phyloP scores from a whole-genome alignment of 2,113 vertebrate genomes.

The Calonectris borealis region DNA sequence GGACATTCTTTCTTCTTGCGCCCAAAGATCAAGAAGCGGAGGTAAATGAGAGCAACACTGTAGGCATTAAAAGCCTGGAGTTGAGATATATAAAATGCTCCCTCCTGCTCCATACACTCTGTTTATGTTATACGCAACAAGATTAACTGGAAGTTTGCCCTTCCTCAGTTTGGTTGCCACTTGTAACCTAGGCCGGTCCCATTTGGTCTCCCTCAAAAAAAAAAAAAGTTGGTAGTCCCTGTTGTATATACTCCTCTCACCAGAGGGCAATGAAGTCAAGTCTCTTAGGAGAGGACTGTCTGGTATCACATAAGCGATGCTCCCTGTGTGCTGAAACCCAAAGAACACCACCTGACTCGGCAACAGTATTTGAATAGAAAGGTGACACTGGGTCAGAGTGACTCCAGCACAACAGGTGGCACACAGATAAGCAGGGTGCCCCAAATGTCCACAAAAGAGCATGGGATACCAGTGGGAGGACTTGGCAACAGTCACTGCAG shows the following conservation, averaged over 20 bases:
- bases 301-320: background rate
- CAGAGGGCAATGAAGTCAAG: conserved; percentile 56
- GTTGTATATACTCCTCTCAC: conserved; percentile 31
- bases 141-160: background rate
- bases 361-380: conserved; percentile 9
- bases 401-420: conserved; percentile 42
- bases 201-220: background rate
- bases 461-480: background rate
- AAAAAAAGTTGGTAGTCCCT: background rate
- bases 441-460: background rate
- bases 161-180: background rate
- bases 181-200: background rate
- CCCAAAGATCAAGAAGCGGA: background rate
- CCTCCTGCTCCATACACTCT: background rate
- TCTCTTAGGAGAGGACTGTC: background rate
- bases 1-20: background rate
- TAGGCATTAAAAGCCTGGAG: background rate
- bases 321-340: background rate
- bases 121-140: background rate
- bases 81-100: background rate
- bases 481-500: background rate
- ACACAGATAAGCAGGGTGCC: conserved; percentile 7
- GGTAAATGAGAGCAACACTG: background rate
- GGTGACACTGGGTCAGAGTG: conserved; percentile 34
- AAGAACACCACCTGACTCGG: background rate